phyloP scores from a whole-genome alignment of 1,140 invertebrate genomes.

The Leptinotarsa undecemlineata region DNA sequence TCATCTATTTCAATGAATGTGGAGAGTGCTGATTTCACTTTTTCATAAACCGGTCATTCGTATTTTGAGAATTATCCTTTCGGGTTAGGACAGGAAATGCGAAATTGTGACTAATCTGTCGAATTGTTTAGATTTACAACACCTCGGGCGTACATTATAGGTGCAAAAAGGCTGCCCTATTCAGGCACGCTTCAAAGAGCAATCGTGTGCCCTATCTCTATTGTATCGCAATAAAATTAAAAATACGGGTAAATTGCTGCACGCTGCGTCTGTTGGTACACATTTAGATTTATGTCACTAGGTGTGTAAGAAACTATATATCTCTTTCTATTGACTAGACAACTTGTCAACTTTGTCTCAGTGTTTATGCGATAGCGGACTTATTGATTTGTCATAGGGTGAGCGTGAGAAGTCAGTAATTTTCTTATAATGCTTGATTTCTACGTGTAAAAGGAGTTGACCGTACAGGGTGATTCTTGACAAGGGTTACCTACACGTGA shows the following conservation, averaged over 20 bases:
- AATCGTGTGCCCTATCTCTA: slow-evolving; percentile 5
- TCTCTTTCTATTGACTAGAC: neutral
- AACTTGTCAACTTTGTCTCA: neutral
- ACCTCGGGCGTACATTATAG: neutral
- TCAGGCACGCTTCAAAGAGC: slow-evolving; percentile 1
- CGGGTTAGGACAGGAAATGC: neutral
- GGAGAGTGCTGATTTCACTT: too few relatives aligned
- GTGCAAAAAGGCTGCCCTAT: neutral
- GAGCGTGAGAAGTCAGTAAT: too few relatives aligned
- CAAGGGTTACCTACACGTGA: too few relatives aligned
- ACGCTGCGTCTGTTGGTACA: neutral
- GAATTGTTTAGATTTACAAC: neutral
- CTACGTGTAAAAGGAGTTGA: too few relatives aligned
- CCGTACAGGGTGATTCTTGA: too few relatives aligned
- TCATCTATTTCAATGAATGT: too few relatives aligned
- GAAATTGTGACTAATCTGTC: neutral
- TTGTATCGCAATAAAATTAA: neutral
- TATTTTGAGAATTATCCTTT: too few relatives aligned
- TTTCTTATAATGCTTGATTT: too few relatives aligned
- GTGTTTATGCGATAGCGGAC: neutral
- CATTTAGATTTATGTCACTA: slow-evolving; percentile 2
- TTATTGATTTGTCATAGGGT: too few relatives aligned
- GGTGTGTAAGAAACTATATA: neutral
- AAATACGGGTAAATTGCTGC: neutral
- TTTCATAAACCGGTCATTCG: too few relatives aligned